Base-by-base conservation (phyloP, 1,140 invertebrate genomes). In the Harpegnathos saltator region DNA sequence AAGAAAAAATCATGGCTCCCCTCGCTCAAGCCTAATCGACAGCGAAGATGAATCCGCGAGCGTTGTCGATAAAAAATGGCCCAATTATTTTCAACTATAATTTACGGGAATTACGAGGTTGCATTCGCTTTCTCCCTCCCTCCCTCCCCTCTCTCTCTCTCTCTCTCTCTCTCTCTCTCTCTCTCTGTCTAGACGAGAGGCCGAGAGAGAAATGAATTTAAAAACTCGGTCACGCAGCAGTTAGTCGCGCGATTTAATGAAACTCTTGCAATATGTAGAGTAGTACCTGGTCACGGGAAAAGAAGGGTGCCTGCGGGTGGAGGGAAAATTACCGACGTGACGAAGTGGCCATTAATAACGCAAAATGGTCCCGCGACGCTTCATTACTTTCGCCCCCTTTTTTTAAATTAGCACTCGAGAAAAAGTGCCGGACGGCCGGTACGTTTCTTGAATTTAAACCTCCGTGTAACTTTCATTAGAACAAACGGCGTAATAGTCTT, bases 211-310 rank as follows among this genome's bases (percentile, higher is more conserved):
- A 48, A 58, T 82, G 81, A 87, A 89, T 89, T 86, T 82, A 91
- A 90, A 91, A 89, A 88, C 71, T 87, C 80, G 85, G 80, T 85
- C 87, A 86, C 77, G 65, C 78, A 77, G 89, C 81, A 89, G 89
- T 88, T 88, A 84, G 85, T 86, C 85, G 84, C 83, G 82, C 89
- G 83, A 90, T 91, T 91, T 90, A 91, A 91, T 90, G 87, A 89
- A 91, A 90, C 85, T 89, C 84, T 85, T 54, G 82, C 59, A 65
- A 82, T 90, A 84, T 82, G 86, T 82, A 82, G 61, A 82, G 84
- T 68, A 75, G 63, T 85, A 65, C 84, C 78, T 82, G 80, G 81
- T 66, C 61, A 77, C 66, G 26, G 65, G 61, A 38, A 80, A 73
- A 69, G 65, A 61, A 69, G 54, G 50, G 75, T 61, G 50, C 44